These are phyloP conservation scores for Conops quadrifasciatus DNA, from an alignment of 2,888 invertebrate genomes.

Conservation along the genomic window DNA sequence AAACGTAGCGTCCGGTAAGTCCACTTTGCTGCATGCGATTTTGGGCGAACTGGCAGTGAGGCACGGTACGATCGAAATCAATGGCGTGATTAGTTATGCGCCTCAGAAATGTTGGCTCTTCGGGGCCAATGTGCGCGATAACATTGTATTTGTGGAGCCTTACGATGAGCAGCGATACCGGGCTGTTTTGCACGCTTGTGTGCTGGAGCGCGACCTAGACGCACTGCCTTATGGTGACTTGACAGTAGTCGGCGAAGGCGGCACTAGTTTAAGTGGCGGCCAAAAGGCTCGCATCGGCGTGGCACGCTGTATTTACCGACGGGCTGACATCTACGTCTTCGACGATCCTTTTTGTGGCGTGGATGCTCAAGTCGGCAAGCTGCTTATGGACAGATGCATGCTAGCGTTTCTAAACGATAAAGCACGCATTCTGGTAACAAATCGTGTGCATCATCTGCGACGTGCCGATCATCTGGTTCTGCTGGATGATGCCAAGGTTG, in stretches of 20 bases:
- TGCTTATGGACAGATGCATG: slow-evolving; percentile 77
- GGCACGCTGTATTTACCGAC: slow-evolving; percentile 77
- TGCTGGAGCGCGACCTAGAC: slow-evolving; percentile 72
- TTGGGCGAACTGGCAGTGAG: slow-evolving; percentile 76
- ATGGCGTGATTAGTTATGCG: slow-evolving; percentile 77
- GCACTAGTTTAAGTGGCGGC: slow-evolving; percentile 77
- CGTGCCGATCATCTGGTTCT: slow-evolving; percentile 68
- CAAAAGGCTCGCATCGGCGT: slow-evolving; percentile 80
- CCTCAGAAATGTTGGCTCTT: slow-evolving; percentile 87
- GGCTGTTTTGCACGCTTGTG: slow-evolving; percentile 69
- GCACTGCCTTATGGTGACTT: slow-evolving; percentile 68
- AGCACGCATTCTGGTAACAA: slow-evolving; percentile 77
- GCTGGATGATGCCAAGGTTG: slow-evolving; percentile 65
- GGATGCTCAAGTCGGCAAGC: slow-evolving; percentile 77
- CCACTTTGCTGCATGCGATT: slow-evolving; percentile 76
- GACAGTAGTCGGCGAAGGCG: slow-evolving; percentile 72
- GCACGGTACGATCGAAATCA: slow-evolving; percentile 69
- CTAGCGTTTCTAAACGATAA: slow-evolving; percentile 70
- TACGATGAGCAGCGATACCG: slow-evolving; percentile 68
- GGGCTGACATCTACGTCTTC: slow-evolving; percentile 76
- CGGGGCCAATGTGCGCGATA: slow-evolving; percentile 83
- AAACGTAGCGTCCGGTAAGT: slow-evolving; percentile 79
- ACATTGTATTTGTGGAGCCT: slow-evolving; percentile 86
- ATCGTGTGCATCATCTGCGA: slow-evolving; percentile 72
- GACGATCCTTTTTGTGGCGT: slow-evolving; percentile 84